Evolutionary conservation across 2,113 vertebrate species (phyloP).

Genomic region (Mesocricetus auratus): DNA sequence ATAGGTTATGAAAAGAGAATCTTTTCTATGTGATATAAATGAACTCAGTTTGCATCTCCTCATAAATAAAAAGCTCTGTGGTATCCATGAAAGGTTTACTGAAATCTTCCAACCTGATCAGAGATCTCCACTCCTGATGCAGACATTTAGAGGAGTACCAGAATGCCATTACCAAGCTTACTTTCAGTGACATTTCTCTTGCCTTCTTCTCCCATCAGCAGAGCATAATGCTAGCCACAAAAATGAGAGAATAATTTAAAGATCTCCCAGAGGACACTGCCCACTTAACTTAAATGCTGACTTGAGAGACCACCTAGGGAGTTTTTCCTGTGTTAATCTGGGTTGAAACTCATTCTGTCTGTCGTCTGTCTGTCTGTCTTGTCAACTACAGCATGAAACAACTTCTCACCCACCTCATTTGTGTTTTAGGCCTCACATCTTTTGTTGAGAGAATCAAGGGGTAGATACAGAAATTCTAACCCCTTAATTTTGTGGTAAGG

Average conservation of each 20-base stretch:
- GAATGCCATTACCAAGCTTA: background rate
- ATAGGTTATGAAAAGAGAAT: background rate
- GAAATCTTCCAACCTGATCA: background rate
- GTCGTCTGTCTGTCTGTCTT: background rate
- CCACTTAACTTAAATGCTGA: background rate
- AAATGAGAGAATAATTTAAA: slow-evolving; percentile 8
- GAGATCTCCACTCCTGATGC: background rate
- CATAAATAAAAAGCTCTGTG: background rate
- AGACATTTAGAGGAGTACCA: background rate
- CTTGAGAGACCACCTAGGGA: slow-evolving; percentile 34
- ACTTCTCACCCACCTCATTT: background rate
- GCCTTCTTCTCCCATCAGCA: slow-evolving; percentile 14
- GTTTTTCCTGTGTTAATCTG: background rate
- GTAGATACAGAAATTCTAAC: slow-evolving; percentile 30
- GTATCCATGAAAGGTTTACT: background rate
- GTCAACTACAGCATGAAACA: background rate
- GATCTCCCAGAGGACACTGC: background rate
- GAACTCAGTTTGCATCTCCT: background rate
- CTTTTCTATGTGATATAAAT: background rate
- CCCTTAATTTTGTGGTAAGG: slow-evolving; percentile 41
- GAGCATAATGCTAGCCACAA: background rate
- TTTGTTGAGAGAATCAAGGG: slow-evolving; percentile 54
- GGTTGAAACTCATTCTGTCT: background rate
- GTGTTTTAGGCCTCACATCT: background rate
- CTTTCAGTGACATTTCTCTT: slow-evolving; percentile 46